These are phyloP conservation scores for Cliona cf. orientalis DNA, from an alignment of 37 sponge, comb jelly and placozoan species.

Conservation along the genomic window DNA sequence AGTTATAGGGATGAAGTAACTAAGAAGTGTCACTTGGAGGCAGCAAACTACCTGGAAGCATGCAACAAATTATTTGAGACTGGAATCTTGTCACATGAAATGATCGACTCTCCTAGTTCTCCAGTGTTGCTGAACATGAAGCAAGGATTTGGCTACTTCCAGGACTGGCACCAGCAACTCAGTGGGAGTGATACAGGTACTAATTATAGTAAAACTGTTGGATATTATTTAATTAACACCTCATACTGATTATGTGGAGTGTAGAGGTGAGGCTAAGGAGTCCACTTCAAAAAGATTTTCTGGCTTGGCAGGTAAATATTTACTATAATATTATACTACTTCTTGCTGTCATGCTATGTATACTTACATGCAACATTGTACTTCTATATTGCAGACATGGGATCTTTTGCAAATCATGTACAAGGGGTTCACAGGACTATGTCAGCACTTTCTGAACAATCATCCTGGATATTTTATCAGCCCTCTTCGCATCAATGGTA, in stretches of 20 bases:
- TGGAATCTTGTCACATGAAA: conserved; percentile 27
- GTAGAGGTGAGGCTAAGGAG: conserved; percentile 15
- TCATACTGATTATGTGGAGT: no score
- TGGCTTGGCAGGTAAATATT: conserved; percentile 42
- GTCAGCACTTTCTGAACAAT: conserved; percentile 25
- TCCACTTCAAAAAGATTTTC: conserved; percentile 12
- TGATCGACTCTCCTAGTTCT: not conserved
- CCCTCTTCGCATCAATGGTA: conserved; percentile 13
- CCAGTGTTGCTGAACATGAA: not conserved
- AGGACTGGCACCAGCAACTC: not conserved
- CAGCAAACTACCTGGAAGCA: conserved; percentile 21
- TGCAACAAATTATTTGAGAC: conserved; percentile 24
- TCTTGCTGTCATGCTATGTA: no score
- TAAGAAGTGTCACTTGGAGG: not conserved
- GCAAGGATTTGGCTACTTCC: not conserved
- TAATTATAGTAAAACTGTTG: no score
- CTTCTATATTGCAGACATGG: no score
- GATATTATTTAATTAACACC: no score
- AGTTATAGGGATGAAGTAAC: not conserved
- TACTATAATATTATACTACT: no score
- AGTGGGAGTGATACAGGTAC: not conserved
- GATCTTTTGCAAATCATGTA: conserved; percentile 28
- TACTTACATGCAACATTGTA: no score
- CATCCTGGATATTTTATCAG: conserved; percentile 17
- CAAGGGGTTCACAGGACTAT: conserved; percentile 20